Evolutionary conservation across 2,888 invertebrate genomes (phyloP).

Genomic region (Rugalucina vietnamica): DNA sequence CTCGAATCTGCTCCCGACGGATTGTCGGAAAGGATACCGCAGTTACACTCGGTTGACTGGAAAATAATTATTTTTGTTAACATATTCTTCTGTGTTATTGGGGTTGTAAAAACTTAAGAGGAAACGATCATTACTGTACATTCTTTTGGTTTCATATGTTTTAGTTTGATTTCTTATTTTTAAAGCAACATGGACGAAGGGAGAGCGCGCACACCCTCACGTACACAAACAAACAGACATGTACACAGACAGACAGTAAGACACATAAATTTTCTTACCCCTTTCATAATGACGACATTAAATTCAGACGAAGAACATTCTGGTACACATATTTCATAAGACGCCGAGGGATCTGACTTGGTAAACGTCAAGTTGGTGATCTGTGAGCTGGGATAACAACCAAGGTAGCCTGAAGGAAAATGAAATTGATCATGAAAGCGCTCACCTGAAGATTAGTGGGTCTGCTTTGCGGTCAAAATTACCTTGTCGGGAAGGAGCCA

Average conservation of each 20-base stretch:
- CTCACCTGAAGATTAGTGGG: not conserved
- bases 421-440: too few species aligned
- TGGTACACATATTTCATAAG: not conserved
- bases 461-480: not conserved
- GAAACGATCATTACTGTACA: not conserved
- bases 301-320: not conserved
- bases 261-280: not conserved
- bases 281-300: not conserved
- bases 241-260: too few species aligned
- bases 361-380: slow-evolving; percentile 13
- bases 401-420: slow-evolving; percentile 34
- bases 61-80: not conserved
- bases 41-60: slow-evolving; percentile 25
- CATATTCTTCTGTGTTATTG: not conserved
- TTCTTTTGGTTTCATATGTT: not conserved
- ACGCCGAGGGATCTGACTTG: not conserved
- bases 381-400: slow-evolving; percentile 24
- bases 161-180: not conserved
- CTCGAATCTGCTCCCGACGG: not conserved
- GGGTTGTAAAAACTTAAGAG: not conserved
- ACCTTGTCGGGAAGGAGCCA: too few species aligned
- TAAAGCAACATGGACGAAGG: not conserved
- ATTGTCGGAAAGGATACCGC: slow-evolving; percentile 18
- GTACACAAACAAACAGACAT: too few species aligned
- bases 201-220: too few species aligned